These are phyloP conservation scores for Condylostylus longicornis DNA, from an alignment of 1,140 invertebrate genomes.

Conservation along the genomic window DNA sequence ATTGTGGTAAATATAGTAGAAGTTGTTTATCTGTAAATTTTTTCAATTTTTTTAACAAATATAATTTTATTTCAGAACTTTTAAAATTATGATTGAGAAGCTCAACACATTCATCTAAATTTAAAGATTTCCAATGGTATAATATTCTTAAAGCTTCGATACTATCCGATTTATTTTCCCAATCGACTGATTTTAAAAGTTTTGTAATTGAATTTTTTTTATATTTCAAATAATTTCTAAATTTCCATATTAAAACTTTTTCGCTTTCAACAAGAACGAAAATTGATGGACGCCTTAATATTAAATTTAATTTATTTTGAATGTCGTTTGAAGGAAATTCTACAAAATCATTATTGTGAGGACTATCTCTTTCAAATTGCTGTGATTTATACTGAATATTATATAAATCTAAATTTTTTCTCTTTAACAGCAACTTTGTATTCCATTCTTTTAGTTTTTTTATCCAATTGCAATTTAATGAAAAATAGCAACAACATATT, in stretches of 20 bases:
- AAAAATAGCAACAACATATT: too few species aligned
- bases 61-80: slow-evolving; percentile 75
- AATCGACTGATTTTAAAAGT: slow-evolving; percentile 97
- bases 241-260: slow-evolving; percentile 98
- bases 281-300: too few species aligned
- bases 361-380: too few species aligned
- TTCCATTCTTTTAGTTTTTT: too few species aligned
- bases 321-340: too few species aligned
- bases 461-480: too few species aligned
- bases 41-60: slow-evolving; percentile 70
- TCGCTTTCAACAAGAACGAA: too few species aligned
- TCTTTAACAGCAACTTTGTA: too few species aligned
- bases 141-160: slow-evolving; percentile 84
- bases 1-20: slow-evolving; percentile 82
- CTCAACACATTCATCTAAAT: slow-evolving; percentile 93
- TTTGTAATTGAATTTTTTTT: slow-evolving; percentile 91
- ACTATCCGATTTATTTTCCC: slow-evolving; percentile 68
- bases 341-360: too few species aligned
- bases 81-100: slow-evolving; percentile 82
- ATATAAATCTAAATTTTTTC: too few species aligned
- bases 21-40: slow-evolving; percentile 90
- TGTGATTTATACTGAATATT: too few species aligned
- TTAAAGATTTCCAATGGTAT: slow-evolving; percentile 84
- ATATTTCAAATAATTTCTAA: slow-evolving; percentile 79
- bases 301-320: too few species aligned